These are phyloP conservation scores for Glyptemys insculpta DNA, from an alignment of 2,797 vertebrate species.

Conservation along the genomic window DNA sequence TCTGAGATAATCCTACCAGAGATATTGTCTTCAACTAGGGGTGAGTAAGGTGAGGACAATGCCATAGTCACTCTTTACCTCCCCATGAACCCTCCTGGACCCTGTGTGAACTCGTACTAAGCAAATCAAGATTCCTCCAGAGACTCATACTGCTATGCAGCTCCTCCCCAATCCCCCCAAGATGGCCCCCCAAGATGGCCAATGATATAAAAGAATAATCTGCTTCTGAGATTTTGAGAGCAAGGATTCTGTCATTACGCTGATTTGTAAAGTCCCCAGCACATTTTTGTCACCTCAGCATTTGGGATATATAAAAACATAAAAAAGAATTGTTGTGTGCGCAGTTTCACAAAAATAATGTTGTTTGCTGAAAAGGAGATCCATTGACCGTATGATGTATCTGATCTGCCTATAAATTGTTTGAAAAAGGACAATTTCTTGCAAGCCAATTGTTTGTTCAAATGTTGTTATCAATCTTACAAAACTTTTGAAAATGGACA, in stretches of 20 bases:
- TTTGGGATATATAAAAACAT: not conserved
- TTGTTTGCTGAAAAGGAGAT: not conserved
- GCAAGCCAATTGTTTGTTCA: not conserved
- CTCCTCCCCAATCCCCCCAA: rapidly evolving
- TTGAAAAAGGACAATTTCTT: rapidly evolving
- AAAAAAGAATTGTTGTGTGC: not conserved
- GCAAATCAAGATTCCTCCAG: not conserved
- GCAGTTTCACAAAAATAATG: not conserved
- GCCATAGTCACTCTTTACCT: not conserved
- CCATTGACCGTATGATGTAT: rapidly evolving
- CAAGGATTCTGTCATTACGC: not conserved
- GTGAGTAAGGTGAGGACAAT: not conserved
- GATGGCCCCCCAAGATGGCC: not conserved
- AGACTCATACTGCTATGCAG: not conserved
- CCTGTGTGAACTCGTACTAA: not conserved
- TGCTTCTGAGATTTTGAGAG: not conserved
- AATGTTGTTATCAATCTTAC: rapidly evolving
- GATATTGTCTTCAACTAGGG: rapidly evolving
- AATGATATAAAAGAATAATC: not conserved
- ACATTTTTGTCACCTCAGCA: not conserved
- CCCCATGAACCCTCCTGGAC: rapidly evolving
- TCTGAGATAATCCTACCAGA: not conserved
- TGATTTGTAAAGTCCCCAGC: not conserved
- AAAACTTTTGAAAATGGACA: not conserved
- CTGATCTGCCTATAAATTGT: not conserved